These are phyloP conservation scores for Drosophila nasuta DNA, from an alignment of 1,140 invertebrate species.

Conservation along the genomic window DNA sequence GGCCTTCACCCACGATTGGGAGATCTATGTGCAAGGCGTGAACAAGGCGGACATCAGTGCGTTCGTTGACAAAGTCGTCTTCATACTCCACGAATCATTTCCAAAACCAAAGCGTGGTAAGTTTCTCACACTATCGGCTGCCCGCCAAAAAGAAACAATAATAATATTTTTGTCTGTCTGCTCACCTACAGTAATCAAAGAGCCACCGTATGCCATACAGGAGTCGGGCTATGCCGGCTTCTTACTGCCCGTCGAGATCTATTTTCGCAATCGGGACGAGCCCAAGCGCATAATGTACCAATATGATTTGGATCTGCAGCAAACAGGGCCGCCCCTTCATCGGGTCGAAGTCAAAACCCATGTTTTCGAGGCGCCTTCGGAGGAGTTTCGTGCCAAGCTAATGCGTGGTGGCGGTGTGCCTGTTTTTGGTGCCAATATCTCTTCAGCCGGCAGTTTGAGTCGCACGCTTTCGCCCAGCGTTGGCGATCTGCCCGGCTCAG, in stretches of 20 bases:
- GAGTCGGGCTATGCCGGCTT: conserved; percentile 98
- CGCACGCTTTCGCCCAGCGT: conserved; percentile 61
- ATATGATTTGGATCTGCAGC: conserved; percentile 94
- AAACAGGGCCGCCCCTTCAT: conserved; percentile 90
- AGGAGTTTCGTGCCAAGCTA: conserved; percentile 95
- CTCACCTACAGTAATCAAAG: conserved; percentile 89
- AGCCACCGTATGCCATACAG: conserved; percentile 95
- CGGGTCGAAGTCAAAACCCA: conserved; percentile 87
- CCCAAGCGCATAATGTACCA: conserved; percentile 94
- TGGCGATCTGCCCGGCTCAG: conserved; percentile 33
- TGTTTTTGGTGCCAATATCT: conserved; percentile 62
- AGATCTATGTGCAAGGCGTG: conserved; percentile 95
- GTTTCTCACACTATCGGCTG: conserved; percentile 4
- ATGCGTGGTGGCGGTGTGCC: conserved; percentile 93
- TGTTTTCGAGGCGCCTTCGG: conserved; percentile 89
- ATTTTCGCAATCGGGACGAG: conserved; percentile 96
- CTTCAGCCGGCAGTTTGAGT: conserved; percentile 39
- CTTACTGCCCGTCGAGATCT: conserved; percentile 94
- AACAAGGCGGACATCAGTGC: conserved; percentile 94
- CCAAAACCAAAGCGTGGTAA: conserved; percentile 94
- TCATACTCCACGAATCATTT: conserved; percentile 96
- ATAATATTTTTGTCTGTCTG: conserved; percentile 66
- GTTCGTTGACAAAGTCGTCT: conserved; percentile 98
- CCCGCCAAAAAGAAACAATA: conserved; percentile 32
- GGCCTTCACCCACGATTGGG: conserved; percentile 99